These are phyloP conservation scores for Telmatherina bonti DNA, from an alignment of 2,797 vertebrate species.

Conservation along the genomic window DNA sequence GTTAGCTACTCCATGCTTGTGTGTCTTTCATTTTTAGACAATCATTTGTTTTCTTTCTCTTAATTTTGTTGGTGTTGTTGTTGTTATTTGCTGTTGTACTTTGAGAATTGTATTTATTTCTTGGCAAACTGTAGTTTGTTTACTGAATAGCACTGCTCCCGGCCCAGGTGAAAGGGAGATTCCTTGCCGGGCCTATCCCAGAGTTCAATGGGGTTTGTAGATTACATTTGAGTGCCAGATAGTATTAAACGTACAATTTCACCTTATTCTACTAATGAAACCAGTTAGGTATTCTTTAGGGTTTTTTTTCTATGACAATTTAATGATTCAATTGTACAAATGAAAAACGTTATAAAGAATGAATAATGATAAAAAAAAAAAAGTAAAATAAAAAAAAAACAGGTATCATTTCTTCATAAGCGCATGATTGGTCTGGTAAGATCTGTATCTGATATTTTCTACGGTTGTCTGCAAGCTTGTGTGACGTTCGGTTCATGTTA, in stretches of 20 bases:
- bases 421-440: constrained; percentile 99
- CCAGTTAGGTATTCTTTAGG: constrained; percentile 93
- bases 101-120: constrained; percentile 99
- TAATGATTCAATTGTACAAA: constrained; percentile 96
- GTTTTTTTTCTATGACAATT: constrained; percentile 92
- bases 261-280: constrained; percentile 95
- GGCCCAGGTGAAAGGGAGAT: constrained; percentile 79
- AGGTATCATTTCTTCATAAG: constrained; percentile 95
- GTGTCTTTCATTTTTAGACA: constrained; percentile 98
- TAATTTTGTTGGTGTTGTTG: constrained; percentile 82
- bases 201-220: constrained; percentile 87
- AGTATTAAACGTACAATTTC: constrained; percentile 95
- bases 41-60: constrained; percentile 82
- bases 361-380: constrained; percentile 75
- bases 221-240: constrained; percentile 91
- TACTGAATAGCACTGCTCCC: constrained; percentile 98
- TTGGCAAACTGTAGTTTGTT: constrained; percentile 98
- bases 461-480: constrained; percentile 98
- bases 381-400: constrained; percentile 79
- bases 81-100: constrained; percentile 91
- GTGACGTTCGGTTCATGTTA: constrained; percentile 98
- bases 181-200: constrained; percentile 85
- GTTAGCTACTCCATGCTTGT: constrained; percentile 90
- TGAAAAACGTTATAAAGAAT: constrained; percentile 45
- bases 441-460: constrained; percentile 96